A percentile compares a stretch with the other conserved stretches of the same genome.
phyloP scores from a whole-genome alignment of 1,140 invertebrate species.

The Nebria ingens region DNA sequence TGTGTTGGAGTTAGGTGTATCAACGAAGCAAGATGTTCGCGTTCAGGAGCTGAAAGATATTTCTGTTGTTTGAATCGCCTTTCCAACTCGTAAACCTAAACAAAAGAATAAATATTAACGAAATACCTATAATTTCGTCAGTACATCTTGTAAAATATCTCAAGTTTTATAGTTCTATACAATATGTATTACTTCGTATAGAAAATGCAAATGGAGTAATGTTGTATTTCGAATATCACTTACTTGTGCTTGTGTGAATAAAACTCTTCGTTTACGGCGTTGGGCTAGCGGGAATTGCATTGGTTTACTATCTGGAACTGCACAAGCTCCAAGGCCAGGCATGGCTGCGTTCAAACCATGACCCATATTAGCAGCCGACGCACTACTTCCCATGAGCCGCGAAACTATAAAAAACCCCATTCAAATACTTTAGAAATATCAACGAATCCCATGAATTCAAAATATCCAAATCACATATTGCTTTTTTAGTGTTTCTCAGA shows the following conservation, averaged over 20 bases:
- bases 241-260: slow-evolving; percentile 96
- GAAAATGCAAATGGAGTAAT: too few relatives aligned
- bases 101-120: slow-evolving; percentile 22
- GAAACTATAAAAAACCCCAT: slow-evolving; percentile 74
- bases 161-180: too few relatives aligned
- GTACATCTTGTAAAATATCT: too few relatives aligned
- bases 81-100: slow-evolving; percentile 92
- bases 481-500: too few relatives aligned
- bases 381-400: slow-evolving; percentile 73
- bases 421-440: too few relatives aligned
- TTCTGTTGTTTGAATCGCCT: slow-evolving; percentile 91
- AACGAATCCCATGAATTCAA: too few relatives aligned
- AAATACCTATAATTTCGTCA: too few relatives aligned
- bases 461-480: too few relatives aligned
- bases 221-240: too few relatives aligned
- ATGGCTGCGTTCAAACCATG: slow-evolving; percentile 78
- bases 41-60: slow-evolving; percentile 92
- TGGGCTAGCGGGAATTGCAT: slow-evolving; percentile 87
- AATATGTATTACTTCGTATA: too few relatives aligned
- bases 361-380: slow-evolving; percentile 62
- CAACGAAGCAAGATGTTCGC: slow-evolving; percentile 89
- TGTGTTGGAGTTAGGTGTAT: slow-evolving; percentile 92
- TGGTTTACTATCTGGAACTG: slow-evolving; percentile 69
- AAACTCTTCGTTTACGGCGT: slow-evolving; percentile 85
- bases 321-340: slow-evolving; percentile 62